Conservation (phyloP, 2,113 vertebrate species). For the Ictidomys tridecemlineatus region DNA sequence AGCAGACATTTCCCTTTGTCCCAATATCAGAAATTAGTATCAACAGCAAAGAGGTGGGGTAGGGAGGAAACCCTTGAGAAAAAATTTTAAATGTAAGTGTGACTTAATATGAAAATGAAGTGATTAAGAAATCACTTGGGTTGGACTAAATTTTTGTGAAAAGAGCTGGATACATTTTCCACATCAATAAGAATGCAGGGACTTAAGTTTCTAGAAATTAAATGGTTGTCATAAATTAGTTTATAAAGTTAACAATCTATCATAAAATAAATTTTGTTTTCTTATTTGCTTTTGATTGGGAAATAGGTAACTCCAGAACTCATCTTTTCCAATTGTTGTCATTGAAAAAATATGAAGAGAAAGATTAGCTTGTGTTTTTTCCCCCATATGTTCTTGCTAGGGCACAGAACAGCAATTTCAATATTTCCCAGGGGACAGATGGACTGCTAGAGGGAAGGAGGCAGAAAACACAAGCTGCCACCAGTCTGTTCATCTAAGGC, state of each 20-base stretch:
- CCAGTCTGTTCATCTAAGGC: neutral
- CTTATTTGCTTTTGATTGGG: neutral
- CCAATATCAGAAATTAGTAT: neutral
- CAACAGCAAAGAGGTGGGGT: neutral
- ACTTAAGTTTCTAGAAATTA: neutral
- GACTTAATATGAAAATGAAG: slow-evolving; percentile 17
- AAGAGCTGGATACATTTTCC: neutral
- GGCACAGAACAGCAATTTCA: neutral
- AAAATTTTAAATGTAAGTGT: slow-evolving; percentile 10
- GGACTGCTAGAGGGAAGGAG: neutral
- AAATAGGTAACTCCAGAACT: neutral
- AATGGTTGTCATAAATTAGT: neutral
- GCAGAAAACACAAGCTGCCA: slow-evolving; percentile 5
- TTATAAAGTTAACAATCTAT: neutral
- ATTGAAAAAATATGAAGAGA: neutral
- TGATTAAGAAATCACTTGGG: neutral
- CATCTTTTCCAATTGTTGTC: neutral
- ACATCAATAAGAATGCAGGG: neutral
- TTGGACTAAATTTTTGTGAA: neutral
- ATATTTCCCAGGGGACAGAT: slow-evolving; percentile 21
- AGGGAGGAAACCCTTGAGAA: neutral
- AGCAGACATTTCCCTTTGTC: neutral
- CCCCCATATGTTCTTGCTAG: neutral
- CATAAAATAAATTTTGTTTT: neutral
- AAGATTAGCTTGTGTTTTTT: neutral